Conservation (phyloP, 1,140 invertebrate species). For the Orchesella cincta region DNA sequence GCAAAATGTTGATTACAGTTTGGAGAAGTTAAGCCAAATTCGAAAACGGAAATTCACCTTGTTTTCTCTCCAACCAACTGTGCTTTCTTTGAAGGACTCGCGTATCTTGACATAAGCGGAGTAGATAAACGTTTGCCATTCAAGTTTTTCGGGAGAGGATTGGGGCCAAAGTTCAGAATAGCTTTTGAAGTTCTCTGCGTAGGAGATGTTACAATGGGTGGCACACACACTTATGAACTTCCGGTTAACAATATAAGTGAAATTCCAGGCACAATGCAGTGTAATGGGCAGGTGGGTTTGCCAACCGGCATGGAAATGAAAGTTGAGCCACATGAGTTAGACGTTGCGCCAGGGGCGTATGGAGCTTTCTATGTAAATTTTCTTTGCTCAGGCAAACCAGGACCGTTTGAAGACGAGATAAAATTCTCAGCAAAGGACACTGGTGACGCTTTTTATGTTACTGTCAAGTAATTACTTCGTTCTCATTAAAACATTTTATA, state of each 20-base stretch:
- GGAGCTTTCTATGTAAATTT: conserved; percentile 41
- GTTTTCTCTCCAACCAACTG: conserved; percentile 54
- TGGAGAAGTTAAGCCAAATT: conserved; percentile 55
- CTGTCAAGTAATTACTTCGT: conserved; percentile 32
- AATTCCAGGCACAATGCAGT: conserved; percentile 53
- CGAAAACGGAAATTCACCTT: conserved; percentile 50
- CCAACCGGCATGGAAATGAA: neutral
- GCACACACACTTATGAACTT: conserved; percentile 54
- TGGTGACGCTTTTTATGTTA: conserved; percentile 46
- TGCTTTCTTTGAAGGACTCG: conserved; percentile 49
- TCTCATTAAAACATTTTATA: neutral
- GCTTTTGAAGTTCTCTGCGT: conserved; percentile 54
- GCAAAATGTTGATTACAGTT: conserved; percentile 57
- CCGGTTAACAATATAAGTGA: conserved; percentile 51
- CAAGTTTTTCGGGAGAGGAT: conserved; percentile 53
- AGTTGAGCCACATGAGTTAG: conserved; percentile 35
- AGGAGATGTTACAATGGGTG: conserved; percentile 53
- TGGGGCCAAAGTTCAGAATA: conserved; percentile 55
- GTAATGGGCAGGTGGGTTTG: conserved; percentile 30
- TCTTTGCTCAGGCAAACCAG: conserved; percentile 18
- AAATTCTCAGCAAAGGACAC: conserved; percentile 25
- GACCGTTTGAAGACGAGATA: conserved; percentile 25
- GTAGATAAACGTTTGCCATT: conserved; percentile 54
- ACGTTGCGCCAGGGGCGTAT: conserved; percentile 27
- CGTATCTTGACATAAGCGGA: conserved; percentile 56